phyloP scores from a whole-genome alignment of 2,797 vertebrate genomes.

The Pseudocheirus occidentalis region DNA sequence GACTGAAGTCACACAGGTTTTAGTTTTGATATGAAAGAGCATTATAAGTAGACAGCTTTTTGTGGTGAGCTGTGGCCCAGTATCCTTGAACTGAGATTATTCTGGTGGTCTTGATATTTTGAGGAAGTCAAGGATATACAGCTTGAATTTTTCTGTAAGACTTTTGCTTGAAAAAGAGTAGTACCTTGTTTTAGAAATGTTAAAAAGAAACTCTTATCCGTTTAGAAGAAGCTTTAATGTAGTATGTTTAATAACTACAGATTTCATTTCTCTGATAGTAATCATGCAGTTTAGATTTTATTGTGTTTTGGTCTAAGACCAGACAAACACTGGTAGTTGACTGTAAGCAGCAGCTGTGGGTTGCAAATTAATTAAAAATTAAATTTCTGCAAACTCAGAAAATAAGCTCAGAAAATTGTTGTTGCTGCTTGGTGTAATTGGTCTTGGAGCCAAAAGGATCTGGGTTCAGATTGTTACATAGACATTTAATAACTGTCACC shows the following conservation, averaged over 20 bases:
- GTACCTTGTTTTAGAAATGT: constrained; percentile 35
- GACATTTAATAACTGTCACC: neutral
- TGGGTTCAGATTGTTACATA: neutral
- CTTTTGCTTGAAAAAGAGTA: constrained; percentile 22
- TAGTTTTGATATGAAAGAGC: neutral
- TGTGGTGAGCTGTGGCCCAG: constrained; percentile 8
- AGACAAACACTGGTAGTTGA: constrained; percentile 38
- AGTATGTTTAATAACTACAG: neutral
- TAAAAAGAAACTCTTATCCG: constrained; percentile 15
- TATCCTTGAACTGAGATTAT: neutral
- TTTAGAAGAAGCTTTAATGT: constrained; percentile 37
- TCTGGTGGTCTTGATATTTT: neutral
- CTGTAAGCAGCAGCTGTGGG: neutral
- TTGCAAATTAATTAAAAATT: neutral
- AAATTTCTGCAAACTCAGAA: neutral
- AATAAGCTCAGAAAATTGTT: neutral
- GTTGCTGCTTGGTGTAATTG: neutral
- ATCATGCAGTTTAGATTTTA: constrained; percentile 34
- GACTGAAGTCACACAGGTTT: constrained; percentile 49
- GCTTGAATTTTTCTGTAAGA: constrained; percentile 45
- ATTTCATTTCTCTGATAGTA: constrained; percentile 30
- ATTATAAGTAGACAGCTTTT: neutral
- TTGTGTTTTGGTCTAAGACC: constrained; percentile 43
- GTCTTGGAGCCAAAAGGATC: neutral
- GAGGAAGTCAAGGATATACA: constrained; percentile 4